phyloP scores from a whole-genome alignment of 2,888 invertebrate species.

The Therioaphis trifolii region DNA sequence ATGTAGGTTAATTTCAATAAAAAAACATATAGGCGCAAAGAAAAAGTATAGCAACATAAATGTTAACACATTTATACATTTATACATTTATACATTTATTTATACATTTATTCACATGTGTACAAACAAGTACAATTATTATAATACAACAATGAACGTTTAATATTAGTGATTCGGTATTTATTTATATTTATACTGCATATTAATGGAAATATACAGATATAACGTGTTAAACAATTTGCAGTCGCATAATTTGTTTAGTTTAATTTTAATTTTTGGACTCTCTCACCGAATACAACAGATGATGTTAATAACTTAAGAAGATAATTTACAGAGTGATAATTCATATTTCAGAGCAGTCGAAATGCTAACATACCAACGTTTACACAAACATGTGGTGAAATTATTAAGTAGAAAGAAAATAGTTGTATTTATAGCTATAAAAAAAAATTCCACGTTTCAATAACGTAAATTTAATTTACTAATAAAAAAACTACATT shows the following conservation, averaged over 20 bases:
- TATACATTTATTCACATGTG: no score
- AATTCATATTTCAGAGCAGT: conserved; percentile 34
- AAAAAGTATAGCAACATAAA: no score
- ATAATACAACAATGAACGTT: background rate
- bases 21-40: no score
- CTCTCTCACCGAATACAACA: background rate
- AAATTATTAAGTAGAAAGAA: conserved; percentile 28
- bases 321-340: conserved; percentile 18
- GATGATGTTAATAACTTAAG: conserved; percentile 25
- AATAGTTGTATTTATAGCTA: background rate
- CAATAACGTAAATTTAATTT: no score
- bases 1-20: no score
- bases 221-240: conserved; percentile 5
- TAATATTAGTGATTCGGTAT: background rate
- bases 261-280: conserved; percentile 36
- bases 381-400: conserved; percentile 25
- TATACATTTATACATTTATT: no score
- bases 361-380: conserved; percentile 28
- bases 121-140: no score
- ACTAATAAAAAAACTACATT: no score
- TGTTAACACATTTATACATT: no score
- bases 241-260: conserved; percentile 2
- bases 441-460: background rate
- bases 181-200: background rate
- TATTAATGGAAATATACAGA: background rate